Evolutionary conservation across 1,140 invertebrate genomes (phyloP).

Genomic region (Spodoptera litura): DNA sequence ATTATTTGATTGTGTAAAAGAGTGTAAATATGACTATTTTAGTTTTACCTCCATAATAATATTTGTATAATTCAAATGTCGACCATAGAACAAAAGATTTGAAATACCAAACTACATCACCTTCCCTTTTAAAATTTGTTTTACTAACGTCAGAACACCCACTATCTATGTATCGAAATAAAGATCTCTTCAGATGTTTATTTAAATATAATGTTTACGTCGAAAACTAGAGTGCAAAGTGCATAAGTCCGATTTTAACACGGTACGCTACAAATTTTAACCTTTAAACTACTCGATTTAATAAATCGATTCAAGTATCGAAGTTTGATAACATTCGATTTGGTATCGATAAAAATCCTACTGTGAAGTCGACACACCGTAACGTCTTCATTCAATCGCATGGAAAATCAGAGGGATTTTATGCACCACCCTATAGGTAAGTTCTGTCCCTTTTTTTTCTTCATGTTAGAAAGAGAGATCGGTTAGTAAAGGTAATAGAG

Average conservation of each 20-base stretch:
- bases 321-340: constrained; percentile 37
- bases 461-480: constrained; percentile 58
- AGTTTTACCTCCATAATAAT: too few species aligned
- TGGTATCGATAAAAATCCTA: constrained; percentile 64
- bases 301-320: constrained; percentile 23
- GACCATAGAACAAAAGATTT: background rate
- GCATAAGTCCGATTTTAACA: constrained; percentile 7
- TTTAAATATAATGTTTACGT: constrained; percentile 32
- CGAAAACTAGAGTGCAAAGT: constrained; percentile 5
- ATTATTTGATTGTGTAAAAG: too few species aligned
- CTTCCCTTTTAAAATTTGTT: background rate
- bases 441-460: constrained; percentile 60
- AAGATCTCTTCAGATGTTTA: too few species aligned
- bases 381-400: constrained; percentile 84
- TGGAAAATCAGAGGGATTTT: constrained; percentile 83
- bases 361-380: constrained; percentile 76
- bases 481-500: constrained; percentile 79
- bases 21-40: too few species aligned
- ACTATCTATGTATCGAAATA: constrained; percentile 15
- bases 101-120: constrained; percentile 4
- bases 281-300: background rate
- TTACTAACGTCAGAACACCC: constrained; percentile 14
- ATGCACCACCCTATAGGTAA: constrained; percentile 68
- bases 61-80: background rate
- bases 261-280: constrained; percentile 24